A percentile compares a stretch with the other conserved stretches of the same genome.
Conservation (phyloP, 2,113 vertebrate species). For the Monopterus albus region DNA sequence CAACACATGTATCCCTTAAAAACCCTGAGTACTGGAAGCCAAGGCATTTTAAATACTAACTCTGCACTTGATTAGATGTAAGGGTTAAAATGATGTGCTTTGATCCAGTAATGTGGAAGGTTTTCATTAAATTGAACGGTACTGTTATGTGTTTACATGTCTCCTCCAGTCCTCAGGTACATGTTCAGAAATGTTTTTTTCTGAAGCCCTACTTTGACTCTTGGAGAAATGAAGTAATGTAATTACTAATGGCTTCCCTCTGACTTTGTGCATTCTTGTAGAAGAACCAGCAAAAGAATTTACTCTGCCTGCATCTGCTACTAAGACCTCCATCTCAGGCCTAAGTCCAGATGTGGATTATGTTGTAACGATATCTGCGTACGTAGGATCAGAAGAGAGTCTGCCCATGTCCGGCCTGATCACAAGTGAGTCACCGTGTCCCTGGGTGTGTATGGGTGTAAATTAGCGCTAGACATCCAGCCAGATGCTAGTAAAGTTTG, state of each 20-base stretch:
- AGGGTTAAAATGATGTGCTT: slow-evolving; percentile 36
- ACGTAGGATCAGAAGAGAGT: slow-evolving; percentile 87
- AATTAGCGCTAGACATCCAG: slow-evolving; percentile 10
- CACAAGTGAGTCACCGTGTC: slow-evolving; percentile 87
- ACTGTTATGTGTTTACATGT: slow-evolving; percentile 17
- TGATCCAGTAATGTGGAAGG: slow-evolving; percentile 32
- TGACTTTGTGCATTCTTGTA: slow-evolving; percentile 72
- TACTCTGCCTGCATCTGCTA: slow-evolving; percentile 86
- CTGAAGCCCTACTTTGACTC: slow-evolving; percentile 35
- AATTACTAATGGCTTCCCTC: slow-evolving; percentile 64
- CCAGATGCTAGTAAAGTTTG: not conserved
- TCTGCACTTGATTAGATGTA: not conserved
- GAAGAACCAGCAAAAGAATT: slow-evolving; percentile 89
- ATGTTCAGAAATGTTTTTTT: slow-evolving; percentile 29
- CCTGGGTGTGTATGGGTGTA: not conserved
- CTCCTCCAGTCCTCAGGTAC: slow-evolving; percentile 47
- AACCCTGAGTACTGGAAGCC: no score
- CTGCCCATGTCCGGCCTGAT: slow-evolving; percentile 91
- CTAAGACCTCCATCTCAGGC: slow-evolving; percentile 88
- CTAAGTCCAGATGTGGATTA: slow-evolving; percentile 90
- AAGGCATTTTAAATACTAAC: not conserved
- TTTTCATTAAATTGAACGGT: slow-evolving; percentile 46
- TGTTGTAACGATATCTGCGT: slow-evolving; percentile 88
- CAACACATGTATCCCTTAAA: no score
- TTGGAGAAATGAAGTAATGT: slow-evolving; percentile 51